These are phyloP conservation scores for Tineola bisselliella DNA, from an alignment of 2,888 invertebrate genomes.

Conservation along the genomic window DNA sequence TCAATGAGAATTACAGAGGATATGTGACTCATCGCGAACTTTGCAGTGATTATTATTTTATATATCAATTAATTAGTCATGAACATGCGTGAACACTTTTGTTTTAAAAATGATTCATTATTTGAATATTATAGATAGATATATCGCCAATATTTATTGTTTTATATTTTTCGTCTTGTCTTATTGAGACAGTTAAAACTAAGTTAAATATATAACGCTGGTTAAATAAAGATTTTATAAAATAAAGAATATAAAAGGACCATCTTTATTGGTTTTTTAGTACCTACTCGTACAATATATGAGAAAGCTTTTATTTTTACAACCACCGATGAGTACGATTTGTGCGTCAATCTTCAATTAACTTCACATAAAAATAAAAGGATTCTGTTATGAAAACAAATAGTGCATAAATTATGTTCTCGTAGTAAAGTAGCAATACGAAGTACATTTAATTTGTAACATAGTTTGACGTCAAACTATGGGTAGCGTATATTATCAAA, in stretches of 20 bases:
- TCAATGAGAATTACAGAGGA: constrained; percentile 1
- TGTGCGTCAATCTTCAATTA: neutral
- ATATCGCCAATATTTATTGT: neutral
- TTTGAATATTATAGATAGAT: no score
- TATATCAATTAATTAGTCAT: neutral
- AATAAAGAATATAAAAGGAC: no score
- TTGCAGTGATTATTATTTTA: neutral
- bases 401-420: neutral
- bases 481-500: neutral
- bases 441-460: neutral
- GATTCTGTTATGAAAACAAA: neutral
- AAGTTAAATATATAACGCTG: no score
- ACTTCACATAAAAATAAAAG: neutral
- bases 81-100: no score
- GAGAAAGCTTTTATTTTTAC: no score
- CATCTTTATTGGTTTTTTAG: no score
- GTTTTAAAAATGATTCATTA: no score
- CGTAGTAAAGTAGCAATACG: neutral
- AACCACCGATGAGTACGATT: no score
- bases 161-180: no score
- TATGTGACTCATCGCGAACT: neutral
- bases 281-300: no score
- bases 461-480: neutral
- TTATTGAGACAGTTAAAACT: neutral
- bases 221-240: no score